These are phyloP conservation scores for Caenorhabditis parvicauda DNA, from an alignment of 2,888 invertebrate species.

Conservation along the genomic window DNA sequence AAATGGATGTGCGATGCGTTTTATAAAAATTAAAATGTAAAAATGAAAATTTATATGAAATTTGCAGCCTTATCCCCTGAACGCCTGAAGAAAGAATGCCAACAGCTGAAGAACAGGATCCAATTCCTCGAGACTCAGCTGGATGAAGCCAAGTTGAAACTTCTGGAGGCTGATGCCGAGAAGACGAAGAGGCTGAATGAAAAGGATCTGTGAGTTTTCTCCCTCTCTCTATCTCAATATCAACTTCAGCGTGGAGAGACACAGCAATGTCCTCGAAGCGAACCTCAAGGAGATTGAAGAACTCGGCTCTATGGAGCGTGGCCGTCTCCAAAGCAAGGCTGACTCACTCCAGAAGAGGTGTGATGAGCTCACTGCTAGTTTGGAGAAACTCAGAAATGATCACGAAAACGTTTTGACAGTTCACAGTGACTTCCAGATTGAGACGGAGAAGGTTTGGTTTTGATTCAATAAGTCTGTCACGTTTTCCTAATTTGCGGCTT, in stretches of 20 bases:
- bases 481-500: too few relatives aligned
- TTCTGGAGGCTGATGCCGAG: constrained; percentile 22
- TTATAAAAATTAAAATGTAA: not conserved
- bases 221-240: not conserved
- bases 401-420: too few relatives aligned
- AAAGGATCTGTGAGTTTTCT: constrained; percentile 11
- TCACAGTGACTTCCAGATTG: too few relatives aligned
- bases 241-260: constrained; percentile 10
- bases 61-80: constrained; percentile 33
- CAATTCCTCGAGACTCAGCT: constrained; percentile 39
- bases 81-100: constrained; percentile 36
- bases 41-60: not conserved
- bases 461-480: too few relatives aligned
- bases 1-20: too few relatives aligned
- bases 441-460: too few relatives aligned
- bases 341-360: constrained; percentile 16
- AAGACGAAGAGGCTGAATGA: constrained; percentile 22
- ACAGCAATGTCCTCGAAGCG: constrained; percentile 28
- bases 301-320: constrained; percentile 25
- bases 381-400: too few relatives aligned
- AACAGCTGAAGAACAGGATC: constrained; percentile 35
- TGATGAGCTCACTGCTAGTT: too few relatives aligned
- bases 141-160: constrained; percentile 30
- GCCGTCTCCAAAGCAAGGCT: constrained; percentile 19
- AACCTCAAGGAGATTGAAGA: constrained; percentile 32